These are phyloP conservation scores for Pammene fasciana DNA, from an alignment of 2,888 invertebrate species.

Conservation along the genomic window DNA sequence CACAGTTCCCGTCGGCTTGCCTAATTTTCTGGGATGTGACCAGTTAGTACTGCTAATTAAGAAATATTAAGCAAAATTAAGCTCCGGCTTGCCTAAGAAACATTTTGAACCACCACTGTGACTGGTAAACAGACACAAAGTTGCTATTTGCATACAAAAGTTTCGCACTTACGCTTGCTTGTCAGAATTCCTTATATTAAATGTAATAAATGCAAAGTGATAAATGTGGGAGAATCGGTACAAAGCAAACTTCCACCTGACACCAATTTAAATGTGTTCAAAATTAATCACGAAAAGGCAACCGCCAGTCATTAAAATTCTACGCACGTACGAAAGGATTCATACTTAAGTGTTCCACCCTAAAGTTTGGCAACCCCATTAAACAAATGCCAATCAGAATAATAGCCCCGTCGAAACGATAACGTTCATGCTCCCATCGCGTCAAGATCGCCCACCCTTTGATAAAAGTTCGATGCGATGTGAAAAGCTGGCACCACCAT, in stretches of 20 bases:
- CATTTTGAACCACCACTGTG: too few species aligned
- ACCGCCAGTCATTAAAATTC: conserved; percentile 6
- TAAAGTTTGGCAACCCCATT: conserved; percentile 26
- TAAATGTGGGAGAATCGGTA: background rate
- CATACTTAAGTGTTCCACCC: conserved; percentile 17
- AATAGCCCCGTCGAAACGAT: conserved; percentile 21
- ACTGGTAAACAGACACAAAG: too few species aligned
- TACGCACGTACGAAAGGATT: conserved; percentile 4
- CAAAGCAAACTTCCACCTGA: background rate
- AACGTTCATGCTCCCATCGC: conserved; percentile 23
- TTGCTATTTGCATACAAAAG: too few species aligned
- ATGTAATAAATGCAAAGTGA: background rate
- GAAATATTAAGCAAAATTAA: too few species aligned
- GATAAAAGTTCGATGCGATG: conserved; percentile 37
- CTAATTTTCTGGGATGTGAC: too few species aligned
- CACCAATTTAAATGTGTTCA: background rate
- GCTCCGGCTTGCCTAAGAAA: too few species aligned
- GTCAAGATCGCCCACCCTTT: conserved; percentile 31
- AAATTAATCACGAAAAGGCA: conserved; percentile 9
- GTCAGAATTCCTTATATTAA: background rate
- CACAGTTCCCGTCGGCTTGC: too few species aligned
- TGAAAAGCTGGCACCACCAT: conserved; percentile 22
- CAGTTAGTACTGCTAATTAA: too few species aligned
- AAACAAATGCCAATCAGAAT: conserved; percentile 32
- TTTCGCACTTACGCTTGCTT: too few species aligned